These are phyloP conservation scores for Perca schrenkii DNA, from an alignment of 2,113 vertebrate species.

Conservation along the genomic window DNA sequence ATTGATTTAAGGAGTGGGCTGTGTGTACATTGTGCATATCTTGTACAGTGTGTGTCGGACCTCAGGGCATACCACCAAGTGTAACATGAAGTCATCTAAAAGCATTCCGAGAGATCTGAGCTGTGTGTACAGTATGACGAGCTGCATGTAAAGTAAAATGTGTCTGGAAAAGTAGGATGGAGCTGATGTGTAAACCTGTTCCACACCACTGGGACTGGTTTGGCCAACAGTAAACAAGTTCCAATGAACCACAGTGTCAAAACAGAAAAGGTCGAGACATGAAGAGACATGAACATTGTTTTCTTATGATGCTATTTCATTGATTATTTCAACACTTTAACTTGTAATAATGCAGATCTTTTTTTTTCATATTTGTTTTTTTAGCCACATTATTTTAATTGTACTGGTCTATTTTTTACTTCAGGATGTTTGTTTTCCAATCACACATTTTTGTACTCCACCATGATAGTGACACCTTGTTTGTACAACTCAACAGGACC, in stretches of 20 bases:
- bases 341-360: neutral
- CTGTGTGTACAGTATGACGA: neutral
- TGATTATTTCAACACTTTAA: neutral
- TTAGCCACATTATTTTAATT: neutral
- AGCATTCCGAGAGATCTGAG: neutral
- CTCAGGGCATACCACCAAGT: neutral
- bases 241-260: neutral
- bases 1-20: neutral
- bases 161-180: neutral
- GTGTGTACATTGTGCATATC: constrained; percentile 14
- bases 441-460: too few relatives aligned
- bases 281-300: neutral
- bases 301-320: neutral
- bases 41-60: constrained; percentile 1
- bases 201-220: neutral
- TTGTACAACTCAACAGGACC: neutral
- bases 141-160: neutral
- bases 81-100: neutral
- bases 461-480: too few relatives aligned
- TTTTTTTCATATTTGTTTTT: neutral
- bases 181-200: constrained; percentile 28
- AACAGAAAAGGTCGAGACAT: neutral
- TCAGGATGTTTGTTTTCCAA: neutral
- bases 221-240: neutral
- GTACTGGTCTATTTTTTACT: neutral